Percentiles rank a stretch among this genome's conserved stretches.
Conservation (phyloP, 1,140 invertebrate species). For the Solenopsis fugax region DNA sequence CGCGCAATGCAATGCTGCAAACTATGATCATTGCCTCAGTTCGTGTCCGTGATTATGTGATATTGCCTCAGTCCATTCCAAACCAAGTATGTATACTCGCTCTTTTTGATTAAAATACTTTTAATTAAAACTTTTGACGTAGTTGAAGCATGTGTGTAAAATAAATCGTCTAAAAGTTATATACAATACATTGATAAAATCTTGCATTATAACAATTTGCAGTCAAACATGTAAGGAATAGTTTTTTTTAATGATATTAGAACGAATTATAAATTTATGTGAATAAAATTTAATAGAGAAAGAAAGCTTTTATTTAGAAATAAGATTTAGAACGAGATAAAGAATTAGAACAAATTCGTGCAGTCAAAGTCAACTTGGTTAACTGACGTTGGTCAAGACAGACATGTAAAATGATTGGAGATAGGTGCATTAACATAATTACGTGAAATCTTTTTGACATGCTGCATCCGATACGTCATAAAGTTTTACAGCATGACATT, state of each 20-base stretch:
- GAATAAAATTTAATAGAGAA: background rate
- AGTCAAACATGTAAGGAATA: background rate
- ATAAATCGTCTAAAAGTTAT: background rate
- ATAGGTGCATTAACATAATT: conserved; percentile 12
- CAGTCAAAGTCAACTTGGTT: background rate
- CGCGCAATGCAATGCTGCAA: background rate
- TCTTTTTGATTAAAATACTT: background rate
- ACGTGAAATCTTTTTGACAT: background rate
- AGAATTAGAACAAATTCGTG: background rate
- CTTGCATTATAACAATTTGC: background rate
- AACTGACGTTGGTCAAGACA: background rate
- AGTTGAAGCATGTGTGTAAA: background rate
- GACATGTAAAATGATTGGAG: background rate
- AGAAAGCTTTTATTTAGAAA: background rate
- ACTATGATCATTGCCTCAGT: background rate
- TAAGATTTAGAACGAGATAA: background rate
- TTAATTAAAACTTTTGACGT: background rate
- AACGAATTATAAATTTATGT: background rate
- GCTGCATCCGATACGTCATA: background rate
- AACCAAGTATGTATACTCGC: background rate
- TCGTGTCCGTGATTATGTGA: no score
- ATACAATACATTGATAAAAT: background rate
- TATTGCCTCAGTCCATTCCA: background rate
- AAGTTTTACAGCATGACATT: conserved; percentile 39
- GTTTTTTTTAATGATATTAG: background rate